A percentile compares a stretch with the other conserved stretches of the same genome.
These are phyloP conservation scores for Colinus virginianus DNA, from an alignment of 2,113 vertebrate genomes.

Conservation along the genomic window DNA sequence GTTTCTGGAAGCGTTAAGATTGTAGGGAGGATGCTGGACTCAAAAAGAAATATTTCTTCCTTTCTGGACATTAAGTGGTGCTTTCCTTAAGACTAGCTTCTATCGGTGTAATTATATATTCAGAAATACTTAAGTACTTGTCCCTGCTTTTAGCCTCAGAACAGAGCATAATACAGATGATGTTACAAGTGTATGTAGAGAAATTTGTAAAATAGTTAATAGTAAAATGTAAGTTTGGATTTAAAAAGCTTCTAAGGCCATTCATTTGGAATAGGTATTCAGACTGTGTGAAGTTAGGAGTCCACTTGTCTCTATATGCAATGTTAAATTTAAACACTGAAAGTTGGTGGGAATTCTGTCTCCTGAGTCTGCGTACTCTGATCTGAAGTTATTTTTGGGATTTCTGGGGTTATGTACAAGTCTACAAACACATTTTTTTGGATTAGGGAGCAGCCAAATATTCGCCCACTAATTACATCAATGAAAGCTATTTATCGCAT, in stretches of 20 bases:
- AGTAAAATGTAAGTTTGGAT: no score
- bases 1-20: neutral
- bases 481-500: neutral
- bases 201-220: neutral
- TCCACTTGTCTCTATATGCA: neutral
- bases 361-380: neutral
- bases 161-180: neutral
- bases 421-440: neutral
- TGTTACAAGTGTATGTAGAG: rapidly evolving
- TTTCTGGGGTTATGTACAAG: neutral
- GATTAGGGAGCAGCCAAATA: neutral
- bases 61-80: neutral
- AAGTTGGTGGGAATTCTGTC: neutral
- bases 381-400: neutral
- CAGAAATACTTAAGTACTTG: neutral
- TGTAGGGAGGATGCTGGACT: neutral
- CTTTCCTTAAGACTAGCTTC: neutral
- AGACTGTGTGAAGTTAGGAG: neutral
- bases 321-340: neutral
- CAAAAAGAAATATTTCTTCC: neutral
- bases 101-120: neutral
- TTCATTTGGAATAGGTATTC: neutral
- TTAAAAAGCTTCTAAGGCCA: no score
- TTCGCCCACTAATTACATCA: neutral
- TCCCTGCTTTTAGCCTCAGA: neutral